Evolutionary conservation across 2,888 invertebrate genomes (phyloP).

Genomic region (Habroteleia sp.): DNA sequence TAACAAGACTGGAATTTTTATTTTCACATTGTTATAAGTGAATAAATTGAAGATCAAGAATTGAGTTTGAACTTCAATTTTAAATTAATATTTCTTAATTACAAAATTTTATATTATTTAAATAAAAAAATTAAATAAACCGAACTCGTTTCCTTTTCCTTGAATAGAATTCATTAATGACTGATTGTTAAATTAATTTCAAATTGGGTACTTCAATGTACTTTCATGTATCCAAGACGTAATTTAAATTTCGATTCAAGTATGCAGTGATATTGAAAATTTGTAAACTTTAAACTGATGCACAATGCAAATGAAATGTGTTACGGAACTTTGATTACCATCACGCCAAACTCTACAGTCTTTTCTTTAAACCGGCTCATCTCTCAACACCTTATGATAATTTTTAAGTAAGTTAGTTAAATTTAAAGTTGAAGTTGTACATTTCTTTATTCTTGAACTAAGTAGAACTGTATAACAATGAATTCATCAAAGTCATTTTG

Average conservation of each 20-base stretch:
- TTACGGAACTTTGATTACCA: constrained; percentile 40
- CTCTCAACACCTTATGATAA: constrained; percentile 40
- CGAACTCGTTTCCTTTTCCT: too few relatives aligned
- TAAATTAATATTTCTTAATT: too few relatives aligned
- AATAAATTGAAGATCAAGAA: constrained; percentile 38
- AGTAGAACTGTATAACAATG: constrained; percentile 16
- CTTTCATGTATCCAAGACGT: constrained; percentile 3
- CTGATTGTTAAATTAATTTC: too few relatives aligned
- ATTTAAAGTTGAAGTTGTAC: constrained; percentile 25
- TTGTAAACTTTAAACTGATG: constrained; percentile 41
- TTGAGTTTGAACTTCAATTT: constrained; percentile 24
- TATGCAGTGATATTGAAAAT: constrained; percentile 36
- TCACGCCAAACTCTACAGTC: constrained; percentile 26
- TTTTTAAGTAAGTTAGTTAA: constrained; percentile 32
- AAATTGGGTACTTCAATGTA: too few relatives aligned
- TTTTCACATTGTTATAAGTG: constrained; percentile 39
- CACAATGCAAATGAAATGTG: constrained; percentile 16
- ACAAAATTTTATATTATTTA: too few relatives aligned
- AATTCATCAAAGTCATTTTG: constrained; percentile 27
- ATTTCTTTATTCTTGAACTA: constrained; percentile 17
- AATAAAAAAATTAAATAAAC: too few relatives aligned
- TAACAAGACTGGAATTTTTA: constrained; percentile 54
- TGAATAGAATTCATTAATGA: too few relatives aligned
- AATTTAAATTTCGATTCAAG: constrained; percentile 22
- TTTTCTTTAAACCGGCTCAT: constrained; percentile 22